Evolutionary conservation across 2,888 invertebrate species (phyloP), one percentile per base, ranked within the genome.

Genomic region (Drosophila picticornis): DNA sequence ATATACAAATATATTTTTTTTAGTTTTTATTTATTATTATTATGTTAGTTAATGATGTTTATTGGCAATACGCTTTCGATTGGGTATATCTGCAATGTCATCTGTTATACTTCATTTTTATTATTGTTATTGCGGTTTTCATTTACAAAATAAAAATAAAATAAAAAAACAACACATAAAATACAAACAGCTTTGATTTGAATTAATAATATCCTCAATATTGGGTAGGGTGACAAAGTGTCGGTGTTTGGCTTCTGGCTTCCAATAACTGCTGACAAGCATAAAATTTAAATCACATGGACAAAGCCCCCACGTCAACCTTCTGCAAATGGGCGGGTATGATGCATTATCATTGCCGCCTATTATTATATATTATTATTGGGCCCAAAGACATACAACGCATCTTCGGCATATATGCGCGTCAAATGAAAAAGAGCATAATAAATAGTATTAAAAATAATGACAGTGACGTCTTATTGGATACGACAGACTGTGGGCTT

Each of bases 271-370:
- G 60, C 63, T 64, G 55, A 55, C 59, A 51, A 55, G 27, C 68
- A 40, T 25, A 32, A 32, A 32, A 32, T 72, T 69, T 51, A 59
- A 69, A 50, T 52, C 50, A 73, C 73, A 63, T 59, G 73, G 69
- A 66, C 73, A 72, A 64, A 73, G 69, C 4, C 10, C 70, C 70
- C 77, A 74, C 57, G 67, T 64, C 71, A 78, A 78, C 77, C 77
- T 78, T 78, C 77, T 78, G 61, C 65, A 50, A 51, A 66, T 77
- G 64, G 62, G 77, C 73, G 68, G 43, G 51, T 64, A 64, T 74
- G 74, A 74, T 74, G 77, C 77, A 77, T 66, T 77, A 77, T 70
- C 70, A 77, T 74, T 70, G 77, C 46, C 62, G 48, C 27, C 57
- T 62, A 70, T 78, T 74, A 74, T 78, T 66, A 67, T 69, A 67